Evolutionary conservation across 1,140 invertebrate genomes (phyloP).

Genomic region (Cecropterus lyciades): DNA sequence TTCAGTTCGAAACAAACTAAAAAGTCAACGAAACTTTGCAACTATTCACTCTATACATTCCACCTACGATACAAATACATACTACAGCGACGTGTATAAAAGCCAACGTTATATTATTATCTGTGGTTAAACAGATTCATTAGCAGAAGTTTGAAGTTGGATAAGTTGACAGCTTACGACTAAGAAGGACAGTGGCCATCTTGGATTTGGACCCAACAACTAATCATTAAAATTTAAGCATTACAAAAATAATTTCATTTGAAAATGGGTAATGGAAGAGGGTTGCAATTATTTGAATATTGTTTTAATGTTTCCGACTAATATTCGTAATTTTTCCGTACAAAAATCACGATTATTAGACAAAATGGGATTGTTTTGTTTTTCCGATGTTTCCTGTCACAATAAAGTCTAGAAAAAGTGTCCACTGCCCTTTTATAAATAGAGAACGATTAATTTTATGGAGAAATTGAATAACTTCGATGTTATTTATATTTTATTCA

Average conservation of each 20-base stretch:
- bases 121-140: conserved; percentile 34
- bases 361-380: neutral
- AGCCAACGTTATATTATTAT: conserved; percentile 55
- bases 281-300: neutral
- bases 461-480: conserved; percentile 49
- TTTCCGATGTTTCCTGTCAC: conserved; percentile 3
- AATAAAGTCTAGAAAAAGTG: conserved; percentile 38
- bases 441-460: conserved; percentile 31
- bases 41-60: conserved; percentile 51
- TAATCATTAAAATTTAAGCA: conserved; percentile 33
- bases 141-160: conserved; percentile 44
- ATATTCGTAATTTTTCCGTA: neutral
- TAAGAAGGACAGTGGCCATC: conserved; percentile 56
- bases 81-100: conserved; percentile 75
- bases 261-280: neutral
- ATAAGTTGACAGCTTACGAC: conserved; percentile 48
- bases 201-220: conserved; percentile 54
- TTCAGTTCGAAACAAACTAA: conserved; percentile 1
- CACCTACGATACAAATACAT: conserved; percentile 67
- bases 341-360: conserved; percentile 9
- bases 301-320: neutral
- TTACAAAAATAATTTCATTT: conserved; percentile 33
- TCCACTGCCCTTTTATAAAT: conserved; percentile 49
- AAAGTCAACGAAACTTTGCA: conserved; percentile 51
- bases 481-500: conserved; percentile 47